Conservation (phyloP, 1,140 invertebrate genomes). For the Eubasilissa regina region DNA sequence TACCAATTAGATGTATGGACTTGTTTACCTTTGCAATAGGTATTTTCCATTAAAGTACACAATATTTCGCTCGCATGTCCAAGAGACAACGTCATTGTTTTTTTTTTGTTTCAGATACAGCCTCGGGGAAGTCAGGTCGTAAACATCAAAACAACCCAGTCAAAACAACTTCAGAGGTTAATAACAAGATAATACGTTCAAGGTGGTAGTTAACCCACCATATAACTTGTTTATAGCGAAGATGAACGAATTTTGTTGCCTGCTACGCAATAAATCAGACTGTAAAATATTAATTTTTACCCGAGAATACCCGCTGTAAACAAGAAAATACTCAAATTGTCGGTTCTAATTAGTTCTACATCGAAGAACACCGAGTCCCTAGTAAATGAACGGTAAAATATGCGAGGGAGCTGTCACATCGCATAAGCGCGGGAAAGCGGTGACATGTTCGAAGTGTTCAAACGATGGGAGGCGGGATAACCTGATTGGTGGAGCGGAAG, state of each 20-base stretch:
- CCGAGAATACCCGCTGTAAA: background rate
- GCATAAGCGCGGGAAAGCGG: conserved; percentile 45
- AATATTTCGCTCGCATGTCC: too few relatives aligned
- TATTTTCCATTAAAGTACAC: too few relatives aligned
- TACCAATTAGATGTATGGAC: too few relatives aligned
- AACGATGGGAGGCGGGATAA: conserved; percentile 48
- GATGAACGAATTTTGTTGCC: conserved; percentile 26
- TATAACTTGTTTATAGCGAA: conserved; percentile 25
- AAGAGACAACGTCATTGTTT: background rate
- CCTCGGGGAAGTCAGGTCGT: conserved; percentile 2
- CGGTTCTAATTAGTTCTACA: conserved; percentile 30
- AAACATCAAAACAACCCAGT: conserved; percentile 40
- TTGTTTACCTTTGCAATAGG: too few relatives aligned
- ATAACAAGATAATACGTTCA: conserved; percentile 38
- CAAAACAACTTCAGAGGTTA: conserved; percentile 44
- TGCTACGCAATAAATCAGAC: conserved; percentile 5
- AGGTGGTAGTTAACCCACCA: background rate
- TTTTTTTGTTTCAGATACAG: conserved; percentile 40
- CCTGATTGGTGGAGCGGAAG: conserved; percentile 49
- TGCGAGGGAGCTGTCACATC: conserved; percentile 45
- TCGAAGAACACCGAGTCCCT: conserved; percentile 16
- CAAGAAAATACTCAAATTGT: conserved; percentile 46
- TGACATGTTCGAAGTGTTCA: conserved; percentile 39
- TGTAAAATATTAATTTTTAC: conserved; percentile 25
- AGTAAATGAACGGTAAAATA: conserved; percentile 39